phyloP scores from a whole-genome alignment of 1,140 invertebrate species.

The Pseudomyrmex pallidus region DNA sequence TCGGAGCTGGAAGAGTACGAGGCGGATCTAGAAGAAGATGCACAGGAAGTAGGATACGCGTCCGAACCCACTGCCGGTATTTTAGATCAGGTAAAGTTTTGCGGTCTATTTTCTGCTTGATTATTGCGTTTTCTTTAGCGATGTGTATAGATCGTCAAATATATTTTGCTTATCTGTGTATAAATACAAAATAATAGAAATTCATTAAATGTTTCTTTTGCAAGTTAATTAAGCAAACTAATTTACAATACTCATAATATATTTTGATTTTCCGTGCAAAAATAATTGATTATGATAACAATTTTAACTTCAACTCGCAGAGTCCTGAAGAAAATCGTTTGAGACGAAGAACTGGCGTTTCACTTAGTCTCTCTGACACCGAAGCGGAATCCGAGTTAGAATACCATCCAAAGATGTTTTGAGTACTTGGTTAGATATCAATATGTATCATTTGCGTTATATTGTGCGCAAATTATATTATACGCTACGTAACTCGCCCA shows the following conservation, averaged over 20 bases:
- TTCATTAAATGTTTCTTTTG: conserved; percentile 9
- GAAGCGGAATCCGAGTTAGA: conserved; percentile 89
- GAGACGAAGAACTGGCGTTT: conserved; percentile 89
- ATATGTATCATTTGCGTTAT: neutral
- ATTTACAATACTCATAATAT: too few relatives aligned
- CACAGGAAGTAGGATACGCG: conserved; percentile 92
- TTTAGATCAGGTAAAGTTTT: conserved; percentile 85
- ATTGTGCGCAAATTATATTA: neutral
- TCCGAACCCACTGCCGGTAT: conserved; percentile 91
- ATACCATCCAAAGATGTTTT: conserved; percentile 81
- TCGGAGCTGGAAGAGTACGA: conserved; percentile 85
- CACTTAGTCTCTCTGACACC: conserved; percentile 91
- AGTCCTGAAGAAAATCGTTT: conserved; percentile 85
- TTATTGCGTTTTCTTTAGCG: neutral
- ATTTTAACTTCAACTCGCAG: conserved; percentile 67
- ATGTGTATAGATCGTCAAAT: too few relatives aligned
- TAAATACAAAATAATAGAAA: too few relatives aligned
- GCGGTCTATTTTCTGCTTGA: conserved; percentile 4
- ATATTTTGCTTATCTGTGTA: too few relatives aligned
- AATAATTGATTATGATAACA: neutral
- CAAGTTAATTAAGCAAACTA: neutral
- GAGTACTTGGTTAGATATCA: conserved; percentile 32
- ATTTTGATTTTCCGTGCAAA: too few relatives aligned
- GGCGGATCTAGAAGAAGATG: conserved; percentile 88
- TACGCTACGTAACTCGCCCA: conserved; percentile 1